Base-by-base conservation (phyloP, 1,140 invertebrate genomes). In the Procambarus virginalis region DNA sequence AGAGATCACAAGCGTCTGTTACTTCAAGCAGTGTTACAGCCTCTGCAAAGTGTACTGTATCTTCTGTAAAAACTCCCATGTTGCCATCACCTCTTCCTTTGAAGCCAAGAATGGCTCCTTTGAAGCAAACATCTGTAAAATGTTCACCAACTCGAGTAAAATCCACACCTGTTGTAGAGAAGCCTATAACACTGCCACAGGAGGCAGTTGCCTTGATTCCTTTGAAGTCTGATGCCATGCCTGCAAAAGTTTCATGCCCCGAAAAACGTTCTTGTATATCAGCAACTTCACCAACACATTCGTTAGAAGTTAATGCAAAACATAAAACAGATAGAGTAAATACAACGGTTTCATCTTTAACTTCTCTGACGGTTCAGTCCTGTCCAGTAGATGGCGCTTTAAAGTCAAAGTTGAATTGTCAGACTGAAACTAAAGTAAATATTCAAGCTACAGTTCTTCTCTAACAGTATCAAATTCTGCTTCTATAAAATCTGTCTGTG, bases 261-360 rank as follows among this genome's bases (percentile, higher is more conserved):
- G 51, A 48, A 55, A 75, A 14, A 51, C 48, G 75, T 77, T 55
- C 48, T 60, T 46, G 49, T 60, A 73, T 86, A 73, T 46, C 75
- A 76, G 34, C 22, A 45, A 77, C 73, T 20, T 78, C 84, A 78
- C 12, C 55, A 60, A 49, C 70, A 60, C 55, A 78, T 58, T 86
- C 84, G 4, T 34, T 81, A 58, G 79, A 22, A 73, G 5, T 10
- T n/a, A 64, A 45, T 58, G 60, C 84, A 60, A 58, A 58, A 58
- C 84, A 78, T 58, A 78, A 49, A 76, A 51, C 34, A 60, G 60
- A 60, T 49, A 75, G 12, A 9, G 55, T 60, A 46, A 86, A 55
- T 51, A 76, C 84, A 46, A 51, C 75, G 8, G 34, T 78, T 75
- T 51, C 84, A 17, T 58, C 84, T n/a, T 45, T 60, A 60, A 46